Evolutionary conservation across 2,113 vertebrate genomes (phyloP).

Genomic region (Chloropsis cyanopogon): DNA sequence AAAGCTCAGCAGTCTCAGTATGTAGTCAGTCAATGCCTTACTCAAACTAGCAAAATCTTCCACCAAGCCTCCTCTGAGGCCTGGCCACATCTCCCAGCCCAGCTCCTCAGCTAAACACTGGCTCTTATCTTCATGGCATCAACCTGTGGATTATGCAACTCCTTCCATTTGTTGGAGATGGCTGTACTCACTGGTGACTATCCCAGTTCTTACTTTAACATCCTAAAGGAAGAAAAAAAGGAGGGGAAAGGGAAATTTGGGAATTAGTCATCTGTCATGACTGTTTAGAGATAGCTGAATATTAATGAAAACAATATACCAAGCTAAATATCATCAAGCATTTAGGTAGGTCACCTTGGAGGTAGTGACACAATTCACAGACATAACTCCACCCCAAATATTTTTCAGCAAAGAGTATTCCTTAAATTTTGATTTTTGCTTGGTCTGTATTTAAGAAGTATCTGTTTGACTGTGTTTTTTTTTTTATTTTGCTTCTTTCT

Average conservation of each 20-base stretch:
- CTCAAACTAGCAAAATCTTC: not conserved
- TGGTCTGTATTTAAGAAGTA: not conserved
- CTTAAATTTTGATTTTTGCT: not conserved
- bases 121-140: not conserved
- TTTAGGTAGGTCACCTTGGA: not conserved
- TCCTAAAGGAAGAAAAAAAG: not conserved
- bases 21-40: not conserved
- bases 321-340: not conserved
- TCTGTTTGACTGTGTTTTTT: not conserved
- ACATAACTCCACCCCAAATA: not conserved
- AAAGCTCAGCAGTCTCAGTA: not conserved
- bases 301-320: not conserved
- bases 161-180: not conserved
- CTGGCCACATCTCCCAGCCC: not conserved
- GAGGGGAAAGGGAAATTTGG: not conserved
- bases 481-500: not conserved
- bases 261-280: not conserved
- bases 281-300: not conserved
- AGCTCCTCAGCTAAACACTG: not conserved
- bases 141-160: not conserved
- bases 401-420: not conserved
- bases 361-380: not conserved
- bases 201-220: not conserved
- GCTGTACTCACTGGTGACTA: not conserved
- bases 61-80: not conserved